These are phyloP conservation scores for Hydropotes inermis DNA, from an alignment of 2,113 vertebrate genomes.

Conservation along the genomic window DNA sequence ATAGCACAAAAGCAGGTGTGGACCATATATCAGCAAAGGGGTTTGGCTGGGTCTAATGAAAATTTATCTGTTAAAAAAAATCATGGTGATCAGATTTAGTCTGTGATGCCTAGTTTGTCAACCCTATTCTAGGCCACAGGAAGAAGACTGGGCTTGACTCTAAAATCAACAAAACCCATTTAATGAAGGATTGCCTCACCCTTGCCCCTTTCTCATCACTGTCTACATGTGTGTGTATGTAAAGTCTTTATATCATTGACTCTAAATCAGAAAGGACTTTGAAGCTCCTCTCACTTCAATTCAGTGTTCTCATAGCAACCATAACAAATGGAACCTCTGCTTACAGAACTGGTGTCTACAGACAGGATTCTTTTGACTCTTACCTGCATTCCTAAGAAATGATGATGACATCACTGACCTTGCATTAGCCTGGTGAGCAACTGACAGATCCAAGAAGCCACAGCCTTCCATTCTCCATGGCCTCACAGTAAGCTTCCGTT, in stretches of 20 bases:
- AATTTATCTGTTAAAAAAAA: slow-evolving; percentile 41
- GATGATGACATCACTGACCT: background rate
- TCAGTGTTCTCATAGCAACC: background rate
- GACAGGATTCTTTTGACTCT: background rate
- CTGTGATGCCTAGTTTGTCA: background rate
- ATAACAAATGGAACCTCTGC: background rate
- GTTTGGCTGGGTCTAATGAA: background rate
- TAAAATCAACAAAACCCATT: background rate
- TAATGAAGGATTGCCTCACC: background rate
- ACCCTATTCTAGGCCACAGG: background rate
- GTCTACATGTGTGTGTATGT: background rate
- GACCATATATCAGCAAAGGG: background rate
- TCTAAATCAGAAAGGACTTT: background rate
- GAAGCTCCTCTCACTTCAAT: background rate
- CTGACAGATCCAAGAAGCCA: background rate
- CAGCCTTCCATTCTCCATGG: background rate
- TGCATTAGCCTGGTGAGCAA: background rate
- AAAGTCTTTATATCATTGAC: background rate
- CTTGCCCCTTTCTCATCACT: background rate
- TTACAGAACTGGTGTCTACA: background rate
- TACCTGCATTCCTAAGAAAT: background rate
- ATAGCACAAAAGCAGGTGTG: background rate
- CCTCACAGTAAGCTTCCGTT: background rate
- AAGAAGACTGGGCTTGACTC: background rate
- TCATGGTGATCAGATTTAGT: background rate